Evolutionary conservation across 2,888 invertebrate genomes (phyloP).

Genomic region (Limenitis camilla): DNA sequence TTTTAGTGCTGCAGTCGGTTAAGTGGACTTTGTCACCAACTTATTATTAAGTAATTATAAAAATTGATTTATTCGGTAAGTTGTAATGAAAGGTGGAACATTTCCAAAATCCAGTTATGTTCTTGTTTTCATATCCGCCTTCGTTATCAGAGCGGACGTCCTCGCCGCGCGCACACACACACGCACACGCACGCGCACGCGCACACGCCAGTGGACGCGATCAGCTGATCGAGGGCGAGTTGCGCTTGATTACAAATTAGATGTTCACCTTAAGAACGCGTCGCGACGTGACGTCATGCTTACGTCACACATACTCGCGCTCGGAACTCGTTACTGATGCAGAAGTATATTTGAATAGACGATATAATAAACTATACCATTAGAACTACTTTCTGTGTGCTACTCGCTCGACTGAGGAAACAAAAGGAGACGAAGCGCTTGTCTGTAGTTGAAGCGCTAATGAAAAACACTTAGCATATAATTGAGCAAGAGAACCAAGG

Average conservation of each 20-base stretch:
- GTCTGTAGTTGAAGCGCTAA: no score
- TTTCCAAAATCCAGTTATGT: neutral
- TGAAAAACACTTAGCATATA: no score
- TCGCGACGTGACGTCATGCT: neutral
- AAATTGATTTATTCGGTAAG: neutral
- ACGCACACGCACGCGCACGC: neutral
- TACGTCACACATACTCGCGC: neutral
- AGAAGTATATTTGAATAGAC: no score
- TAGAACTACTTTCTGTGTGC: no score
- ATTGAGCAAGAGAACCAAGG: no score
- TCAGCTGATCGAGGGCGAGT: slow-evolving; percentile 7
- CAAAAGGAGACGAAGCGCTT: no score
- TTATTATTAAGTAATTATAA: neutral
- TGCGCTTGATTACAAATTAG: slow-evolving; percentile 3
- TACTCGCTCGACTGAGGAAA: no score
- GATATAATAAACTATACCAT: no score
- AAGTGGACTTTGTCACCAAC: no score
- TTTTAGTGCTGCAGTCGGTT: no score
- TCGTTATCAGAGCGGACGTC: neutral
- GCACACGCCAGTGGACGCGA: neutral
- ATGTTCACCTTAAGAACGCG: neutral
- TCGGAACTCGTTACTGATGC: no score
- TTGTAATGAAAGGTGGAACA: neutral
- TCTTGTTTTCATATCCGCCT: neutral
- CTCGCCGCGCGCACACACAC: neutral